These are phyloP conservation scores for Trachelipus rathkii DNA, from an alignment of 1,140 invertebrate species.

Conservation along the genomic window DNA sequence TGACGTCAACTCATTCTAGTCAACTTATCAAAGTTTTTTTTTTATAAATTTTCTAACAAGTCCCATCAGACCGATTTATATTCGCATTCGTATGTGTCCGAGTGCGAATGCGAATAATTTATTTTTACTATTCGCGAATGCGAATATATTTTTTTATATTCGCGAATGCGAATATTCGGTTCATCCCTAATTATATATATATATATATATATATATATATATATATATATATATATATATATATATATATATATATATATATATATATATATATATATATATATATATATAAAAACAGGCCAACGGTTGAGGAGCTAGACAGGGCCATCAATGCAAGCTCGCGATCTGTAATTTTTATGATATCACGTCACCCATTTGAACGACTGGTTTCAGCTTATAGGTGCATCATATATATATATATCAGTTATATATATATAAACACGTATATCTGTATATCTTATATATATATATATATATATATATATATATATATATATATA, in stretches of 20 bases:
- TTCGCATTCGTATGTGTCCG: too few relatives aligned
- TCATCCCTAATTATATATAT: too few relatives aligned
- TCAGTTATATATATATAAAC: neutral
- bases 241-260: neutral
- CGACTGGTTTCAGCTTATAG: slow-evolving; percentile 81
- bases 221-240: neutral
- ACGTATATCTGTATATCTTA: neutral
- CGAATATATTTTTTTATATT: too few relatives aligned
- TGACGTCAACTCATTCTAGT: too few relatives aligned
- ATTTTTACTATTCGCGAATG: too few relatives aligned
- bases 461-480: too few relatives aligned
- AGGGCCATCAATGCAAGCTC: slow-evolving; percentile 54
- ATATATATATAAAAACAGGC: slow-evolving; percentile 50
- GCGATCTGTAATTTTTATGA: slow-evolving; percentile 69
- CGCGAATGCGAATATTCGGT: too few relatives aligned
- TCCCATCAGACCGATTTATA: too few relatives aligned
- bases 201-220: neutral
- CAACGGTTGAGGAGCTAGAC: slow-evolving; percentile 62
- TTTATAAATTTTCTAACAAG: too few relatives aligned
- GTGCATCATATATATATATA: slow-evolving; percentile 83
- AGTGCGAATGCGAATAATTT: too few relatives aligned
- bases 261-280: neutral
- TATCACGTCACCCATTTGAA: slow-evolving; percentile 84
- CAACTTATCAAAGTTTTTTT: too few relatives aligned
- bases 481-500: too few relatives aligned